Conservation (phyloP, 2,113 vertebrate genomes). For the Saccopteryx leptura region DNA sequence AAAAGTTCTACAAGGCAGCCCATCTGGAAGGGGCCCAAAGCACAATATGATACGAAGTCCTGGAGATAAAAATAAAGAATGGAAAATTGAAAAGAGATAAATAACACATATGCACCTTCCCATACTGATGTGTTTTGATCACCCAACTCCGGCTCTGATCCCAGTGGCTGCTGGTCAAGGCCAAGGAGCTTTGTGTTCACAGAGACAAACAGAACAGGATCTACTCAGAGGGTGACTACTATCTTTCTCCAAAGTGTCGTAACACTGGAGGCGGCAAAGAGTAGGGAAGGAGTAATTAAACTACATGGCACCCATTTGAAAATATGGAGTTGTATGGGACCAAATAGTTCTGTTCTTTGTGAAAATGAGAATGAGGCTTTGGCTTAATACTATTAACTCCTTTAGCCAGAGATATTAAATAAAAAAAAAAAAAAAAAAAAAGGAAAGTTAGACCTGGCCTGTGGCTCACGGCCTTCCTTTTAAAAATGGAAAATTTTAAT, state of each 20-base stretch:
- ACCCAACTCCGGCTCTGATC: background rate
- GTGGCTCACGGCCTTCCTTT: background rate
- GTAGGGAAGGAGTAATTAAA: background rate
- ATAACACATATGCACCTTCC: background rate
- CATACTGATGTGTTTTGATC: background rate
- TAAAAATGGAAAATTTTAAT: background rate
- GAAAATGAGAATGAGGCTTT: background rate
- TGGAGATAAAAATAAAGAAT: constrained; percentile 40
- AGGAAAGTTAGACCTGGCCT: background rate
- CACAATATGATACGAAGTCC: background rate
- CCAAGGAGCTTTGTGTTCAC: background rate
- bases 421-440: background rate
- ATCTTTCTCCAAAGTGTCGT: background rate
- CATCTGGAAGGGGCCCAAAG: background rate
- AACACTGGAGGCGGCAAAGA: background rate
- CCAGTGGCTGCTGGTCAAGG: background rate
- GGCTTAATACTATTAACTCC: background rate
- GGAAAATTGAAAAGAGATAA: constrained; percentile 29
- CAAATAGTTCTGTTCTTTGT: background rate
- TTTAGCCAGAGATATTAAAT: background rate
- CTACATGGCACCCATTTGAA: background rate
- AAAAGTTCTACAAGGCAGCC: background rate
- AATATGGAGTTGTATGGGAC: background rate
- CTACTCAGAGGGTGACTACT: background rate
- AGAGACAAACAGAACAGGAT: background rate